These are phyloP conservation scores for Papilio helenus DNA, from an alignment of 1,140 invertebrate genomes.

Conservation along the genomic window DNA sequence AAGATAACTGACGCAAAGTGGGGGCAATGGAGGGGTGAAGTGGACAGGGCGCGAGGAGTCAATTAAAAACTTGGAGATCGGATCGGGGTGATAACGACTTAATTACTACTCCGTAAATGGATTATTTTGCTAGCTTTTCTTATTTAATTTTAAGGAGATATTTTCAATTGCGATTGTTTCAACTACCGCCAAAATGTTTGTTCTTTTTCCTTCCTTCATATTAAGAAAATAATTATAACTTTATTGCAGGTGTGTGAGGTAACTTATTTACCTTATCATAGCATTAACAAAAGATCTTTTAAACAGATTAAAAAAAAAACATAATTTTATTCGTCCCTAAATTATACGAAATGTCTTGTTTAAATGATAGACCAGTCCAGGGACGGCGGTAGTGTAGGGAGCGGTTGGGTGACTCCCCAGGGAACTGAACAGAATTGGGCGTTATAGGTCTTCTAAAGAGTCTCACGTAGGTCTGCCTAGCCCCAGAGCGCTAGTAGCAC, in stretches of 20 bases:
- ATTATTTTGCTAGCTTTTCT: neutral
- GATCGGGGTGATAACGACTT: slow-evolving; percentile 22
- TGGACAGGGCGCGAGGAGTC: slow-evolving; percentile 12
- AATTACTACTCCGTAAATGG: slow-evolving; percentile 17
- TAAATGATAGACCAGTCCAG: neutral
- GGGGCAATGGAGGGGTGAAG: neutral
- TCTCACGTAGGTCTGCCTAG: too few species aligned
- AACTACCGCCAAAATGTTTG: neutral
- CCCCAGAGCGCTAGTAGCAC: too few species aligned
- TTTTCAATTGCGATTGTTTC: neutral
- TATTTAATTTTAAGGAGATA: neutral
- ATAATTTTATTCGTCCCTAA: neutral
- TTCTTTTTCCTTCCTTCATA: neutral
- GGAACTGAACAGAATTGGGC: too few species aligned
- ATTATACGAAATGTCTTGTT: neutral
- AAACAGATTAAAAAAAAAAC: neutral
- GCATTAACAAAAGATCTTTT: neutral
- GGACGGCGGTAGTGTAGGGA: too few species aligned
- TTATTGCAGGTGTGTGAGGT: neutral
- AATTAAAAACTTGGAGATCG: slow-evolving; percentile 26
- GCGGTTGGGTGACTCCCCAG: too few species aligned
- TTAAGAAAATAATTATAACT: neutral
- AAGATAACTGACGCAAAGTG: slow-evolving; percentile 9
- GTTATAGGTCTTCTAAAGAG: too few species aligned
- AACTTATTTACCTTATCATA: neutral